Base-by-base conservation (phyloP, 1,140 invertebrate species). In the Papilio machaon region DNA sequence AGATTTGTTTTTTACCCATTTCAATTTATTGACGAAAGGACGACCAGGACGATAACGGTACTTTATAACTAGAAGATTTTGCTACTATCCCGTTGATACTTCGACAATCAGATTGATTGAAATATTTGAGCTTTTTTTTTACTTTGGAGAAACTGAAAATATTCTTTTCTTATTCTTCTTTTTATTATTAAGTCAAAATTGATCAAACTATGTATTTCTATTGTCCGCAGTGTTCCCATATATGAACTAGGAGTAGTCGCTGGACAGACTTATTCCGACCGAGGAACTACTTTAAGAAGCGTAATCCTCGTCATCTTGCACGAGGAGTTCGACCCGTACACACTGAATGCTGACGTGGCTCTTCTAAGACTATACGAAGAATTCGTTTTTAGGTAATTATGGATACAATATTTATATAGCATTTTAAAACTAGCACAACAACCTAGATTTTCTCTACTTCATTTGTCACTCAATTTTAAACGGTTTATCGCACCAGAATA, bases 191-290 rank as follows among this genome's bases (percentile, higher is more conserved):
- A n/a, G 17, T 58, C 8, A 6, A 19, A 11, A 58, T 0, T 58
- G n/a, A 9, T 9, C 0, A 49, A 80, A 80, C 3, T 11, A 15
- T 38, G 15, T 13, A 30, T 64, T 79, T 64, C 23, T 47, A 19
- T 58, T 73, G 60, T 80, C 84, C 83, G 11, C 84, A 94, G 92
- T 11, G 90, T 94, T 0, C 88, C 91, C 9, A 49, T 89, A 30
- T 73, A 82, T 8, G 89, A 94, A 77, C 54, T 94, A 30, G 80
- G 83, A 9, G 85, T 91, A n/a, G 90, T 94, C 13, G 74, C 83
- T 2, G 91, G 92, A 15, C 88, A 93, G 82, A 92, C 87, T 73
- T 94, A 92, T 64, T 83, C 86, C 0, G 91, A 94, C 81, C 87
- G 92, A 1, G 92, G 91, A 17, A 84, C 87, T 0, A 80, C 58